Evolutionary conservation across 1,140 invertebrate genomes (phyloP).

Genomic region (Carposina sasakii): DNA sequence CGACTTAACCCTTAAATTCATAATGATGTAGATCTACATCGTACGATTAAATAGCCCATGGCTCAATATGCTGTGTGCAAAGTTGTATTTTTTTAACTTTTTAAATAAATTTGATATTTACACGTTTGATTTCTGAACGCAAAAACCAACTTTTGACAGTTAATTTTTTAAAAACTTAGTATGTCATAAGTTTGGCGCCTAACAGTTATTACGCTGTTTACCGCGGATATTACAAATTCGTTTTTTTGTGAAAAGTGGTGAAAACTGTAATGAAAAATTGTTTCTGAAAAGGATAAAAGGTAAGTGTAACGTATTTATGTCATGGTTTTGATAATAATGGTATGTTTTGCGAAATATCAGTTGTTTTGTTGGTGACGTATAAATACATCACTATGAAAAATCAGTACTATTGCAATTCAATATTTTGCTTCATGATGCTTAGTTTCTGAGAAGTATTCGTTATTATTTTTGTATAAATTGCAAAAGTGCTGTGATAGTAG

Average conservation of each 20-base stretch:
- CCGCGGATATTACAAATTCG: slow-evolving; percentile 30
- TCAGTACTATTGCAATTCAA: slow-evolving; percentile 26
- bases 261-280: slow-evolving; percentile 31
- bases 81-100: slow-evolving; percentile 28
- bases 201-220: slow-evolving; percentile 28
- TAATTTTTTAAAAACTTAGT: slow-evolving; percentile 26
- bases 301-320: slow-evolving; percentile 31
- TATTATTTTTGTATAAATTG: slow-evolving; percentile 31
- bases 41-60: too few relatives aligned
- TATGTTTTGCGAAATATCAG: slow-evolving; percentile 35
- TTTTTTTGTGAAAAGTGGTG: slow-evolving; percentile 33
- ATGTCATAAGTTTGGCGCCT: slow-evolving; percentile 31
- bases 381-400: slow-evolving; percentile 40
- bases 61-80: too few relatives aligned
- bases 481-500: too few relatives aligned
- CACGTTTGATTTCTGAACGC: slow-evolving; percentile 33
- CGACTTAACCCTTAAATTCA: slow-evolving; percentile 30
- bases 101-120: slow-evolving; percentile 30
- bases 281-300: slow-evolving; percentile 32
- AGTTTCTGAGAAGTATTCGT: too few relatives aligned
- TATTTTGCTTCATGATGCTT: too few relatives aligned
- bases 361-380: slow-evolving; percentile 32
- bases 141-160: slow-evolving; percentile 30
- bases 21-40: slow-evolving; percentile 30
- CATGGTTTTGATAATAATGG: slow-evolving; percentile 30